These are phyloP conservation scores for Polydrusus pterygomalis DNA, from an alignment of 2,888 invertebrate species.

Conservation along the genomic window DNA sequence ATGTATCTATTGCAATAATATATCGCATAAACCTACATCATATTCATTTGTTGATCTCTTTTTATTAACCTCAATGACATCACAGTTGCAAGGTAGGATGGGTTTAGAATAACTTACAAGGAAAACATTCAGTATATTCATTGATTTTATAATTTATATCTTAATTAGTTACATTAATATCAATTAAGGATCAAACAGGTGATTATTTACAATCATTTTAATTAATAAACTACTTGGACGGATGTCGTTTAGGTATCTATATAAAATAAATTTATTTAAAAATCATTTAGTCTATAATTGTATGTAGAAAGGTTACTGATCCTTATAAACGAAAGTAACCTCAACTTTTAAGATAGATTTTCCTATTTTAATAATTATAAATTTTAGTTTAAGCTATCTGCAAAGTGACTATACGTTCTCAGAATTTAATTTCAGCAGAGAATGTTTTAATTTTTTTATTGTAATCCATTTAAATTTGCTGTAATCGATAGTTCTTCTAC, in stretches of 20 bases:
- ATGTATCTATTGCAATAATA: too few species aligned
- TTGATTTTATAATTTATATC: slow-evolving; percentile 29
- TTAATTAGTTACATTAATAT: slow-evolving; percentile 30
- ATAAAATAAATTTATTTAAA: slow-evolving; percentile 13
- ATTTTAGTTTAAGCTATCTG: not conserved
- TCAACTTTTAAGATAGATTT: not conserved
- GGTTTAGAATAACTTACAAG: not conserved
- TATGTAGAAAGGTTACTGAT: slow-evolving; percentile 22
- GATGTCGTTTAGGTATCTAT: too few species aligned
- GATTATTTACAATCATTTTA: slow-evolving; percentile 22
- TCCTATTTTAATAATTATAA: not conserved
- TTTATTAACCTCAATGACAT: not conserved
- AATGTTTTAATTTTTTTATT: too few species aligned
- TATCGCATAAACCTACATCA: too few species aligned
- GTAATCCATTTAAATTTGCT: too few species aligned
- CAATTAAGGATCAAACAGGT: slow-evolving; percentile 17
- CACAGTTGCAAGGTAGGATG: not conserved
- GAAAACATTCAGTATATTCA: slow-evolving; percentile 9
- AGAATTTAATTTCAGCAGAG: too few species aligned
- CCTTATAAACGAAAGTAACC: slow-evolving; percentile 4
- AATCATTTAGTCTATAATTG: slow-evolving; percentile 8
- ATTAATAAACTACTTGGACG: slow-evolving; percentile 8
- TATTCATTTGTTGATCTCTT: not conserved
- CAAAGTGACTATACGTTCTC: not conserved
- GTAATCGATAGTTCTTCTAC: too few species aligned